These are phyloP conservation scores for Pogonomyrmex californicus DNA, from an alignment of 1,140 invertebrate genomes.

Conservation along the genomic window DNA sequence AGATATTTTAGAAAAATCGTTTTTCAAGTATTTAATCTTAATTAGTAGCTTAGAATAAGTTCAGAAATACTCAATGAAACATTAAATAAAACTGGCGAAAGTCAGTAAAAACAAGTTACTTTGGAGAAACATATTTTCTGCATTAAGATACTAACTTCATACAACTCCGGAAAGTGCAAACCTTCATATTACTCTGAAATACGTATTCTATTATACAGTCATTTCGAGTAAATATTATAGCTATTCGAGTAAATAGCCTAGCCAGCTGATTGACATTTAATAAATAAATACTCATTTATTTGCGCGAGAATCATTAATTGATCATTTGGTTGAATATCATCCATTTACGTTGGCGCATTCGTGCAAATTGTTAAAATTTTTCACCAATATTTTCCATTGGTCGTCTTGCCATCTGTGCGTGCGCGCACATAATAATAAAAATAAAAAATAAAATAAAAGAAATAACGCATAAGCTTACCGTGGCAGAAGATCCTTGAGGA, in stretches of 20 bases:
- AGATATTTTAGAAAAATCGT: background rate
- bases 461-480: background rate
- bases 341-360: background rate
- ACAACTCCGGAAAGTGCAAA: background rate
- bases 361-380: background rate
- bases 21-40: background rate
- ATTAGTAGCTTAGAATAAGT: background rate
- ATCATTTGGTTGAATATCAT: slow-evolving; percentile 1
- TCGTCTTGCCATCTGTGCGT: background rate
- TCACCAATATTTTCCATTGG: background rate
- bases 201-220: background rate
- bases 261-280: slow-evolving; percentile 19
- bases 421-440: background rate
- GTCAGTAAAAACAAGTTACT: background rate
- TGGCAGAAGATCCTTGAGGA: slow-evolving; percentile 1
- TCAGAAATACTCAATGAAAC: background rate
- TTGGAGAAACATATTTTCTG: background rate
- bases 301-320: background rate
- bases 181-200: background rate
- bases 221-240: background rate
- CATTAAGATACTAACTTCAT: background rate
- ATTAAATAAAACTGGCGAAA: background rate
- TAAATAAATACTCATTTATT: background rate
- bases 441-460: background rate
- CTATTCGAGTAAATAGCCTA: background rate